phyloP scores from a whole-genome alignment of 2,113 vertebrate species.

The Dromaius novaehollandiae region DNA sequence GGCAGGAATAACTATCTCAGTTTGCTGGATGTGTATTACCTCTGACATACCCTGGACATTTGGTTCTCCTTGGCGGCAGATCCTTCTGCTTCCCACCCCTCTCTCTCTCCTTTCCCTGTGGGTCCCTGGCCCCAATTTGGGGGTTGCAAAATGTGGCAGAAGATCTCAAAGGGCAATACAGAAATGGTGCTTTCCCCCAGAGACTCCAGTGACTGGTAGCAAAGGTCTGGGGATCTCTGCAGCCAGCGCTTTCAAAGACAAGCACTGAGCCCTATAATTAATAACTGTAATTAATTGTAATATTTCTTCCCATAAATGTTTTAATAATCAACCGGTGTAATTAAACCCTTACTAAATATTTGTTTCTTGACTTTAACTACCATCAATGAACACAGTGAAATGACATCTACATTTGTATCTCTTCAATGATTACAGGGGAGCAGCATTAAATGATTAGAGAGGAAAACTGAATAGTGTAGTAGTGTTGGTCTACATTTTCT shows the following conservation, averaged over 20 bases:
- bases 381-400: not conserved
- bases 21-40: not conserved
- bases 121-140: not conserved
- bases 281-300: not conserved
- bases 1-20: not conserved
- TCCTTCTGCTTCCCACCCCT: not conserved
- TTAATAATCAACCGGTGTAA: not conserved
- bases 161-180: not conserved
- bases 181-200: not conserved
- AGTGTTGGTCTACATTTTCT: not conserved
- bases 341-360: conserved; percentile 1
- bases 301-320: not conserved
- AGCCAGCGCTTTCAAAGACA: not conserved
- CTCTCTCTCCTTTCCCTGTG: accelerated
- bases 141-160: not conserved
- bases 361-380: not conserved
- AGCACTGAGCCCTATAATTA: not conserved
- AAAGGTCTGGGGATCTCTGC: not conserved
- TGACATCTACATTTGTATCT: not conserved
- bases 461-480: not conserved
- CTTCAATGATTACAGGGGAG: not conserved
- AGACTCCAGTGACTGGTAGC: not conserved
- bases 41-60: not conserved
- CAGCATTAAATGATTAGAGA: not conserved
- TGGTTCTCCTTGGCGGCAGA: not conserved